These are phyloP conservation scores for Microctenopoma stevenorrisi DNA, from an alignment of 2,797 vertebrate genomes.

Conservation along the genomic window DNA sequence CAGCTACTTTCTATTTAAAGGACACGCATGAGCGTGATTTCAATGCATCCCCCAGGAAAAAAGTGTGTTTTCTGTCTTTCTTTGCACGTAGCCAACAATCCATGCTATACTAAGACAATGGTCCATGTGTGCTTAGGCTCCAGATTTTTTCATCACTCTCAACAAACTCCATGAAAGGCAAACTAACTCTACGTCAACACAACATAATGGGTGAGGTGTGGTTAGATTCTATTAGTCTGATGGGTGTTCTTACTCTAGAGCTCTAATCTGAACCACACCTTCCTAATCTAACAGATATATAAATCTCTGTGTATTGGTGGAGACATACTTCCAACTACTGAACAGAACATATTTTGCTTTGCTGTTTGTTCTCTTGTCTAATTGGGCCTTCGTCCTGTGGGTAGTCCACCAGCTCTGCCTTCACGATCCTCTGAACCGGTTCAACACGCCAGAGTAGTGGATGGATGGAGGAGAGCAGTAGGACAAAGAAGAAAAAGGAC, in stretches of 20 bases:
- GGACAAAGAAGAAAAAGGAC: conserved; percentile 14
- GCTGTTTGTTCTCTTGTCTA: conserved; percentile 83
- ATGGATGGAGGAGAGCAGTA: conserved; percentile 34
- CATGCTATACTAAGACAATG: conserved; percentile 7
- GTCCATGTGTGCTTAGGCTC: not conserved
- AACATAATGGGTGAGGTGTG: not conserved
- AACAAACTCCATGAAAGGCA: conserved; percentile 12
- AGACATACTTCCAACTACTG: conserved; percentile 87
- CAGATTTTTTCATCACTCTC: conserved; percentile 16
- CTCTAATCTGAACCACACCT: conserved; percentile 20
- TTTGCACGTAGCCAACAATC: conserved; percentile 7
- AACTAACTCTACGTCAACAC: conserved; percentile 10
- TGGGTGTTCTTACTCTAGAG: conserved; percentile 16
- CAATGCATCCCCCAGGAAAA: not conserved
- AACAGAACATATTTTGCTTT: conserved; percentile 93
- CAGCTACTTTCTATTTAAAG: not conserved
- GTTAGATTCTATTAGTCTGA: conserved; percentile 11
- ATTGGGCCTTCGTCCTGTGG: conserved; percentile 90
- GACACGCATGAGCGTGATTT: not conserved
- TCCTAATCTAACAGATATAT: conserved; percentile 16
- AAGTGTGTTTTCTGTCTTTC: conserved; percentile 10
- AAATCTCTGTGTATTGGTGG: conserved; percentile 10
- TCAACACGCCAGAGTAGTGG: conserved; percentile 39
- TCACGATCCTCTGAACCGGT: conserved; percentile 90
- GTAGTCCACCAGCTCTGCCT: conserved; percentile 95